Conservation (phyloP, 2,888 invertebrate species). For the Ormyrus pomaceus region DNA sequence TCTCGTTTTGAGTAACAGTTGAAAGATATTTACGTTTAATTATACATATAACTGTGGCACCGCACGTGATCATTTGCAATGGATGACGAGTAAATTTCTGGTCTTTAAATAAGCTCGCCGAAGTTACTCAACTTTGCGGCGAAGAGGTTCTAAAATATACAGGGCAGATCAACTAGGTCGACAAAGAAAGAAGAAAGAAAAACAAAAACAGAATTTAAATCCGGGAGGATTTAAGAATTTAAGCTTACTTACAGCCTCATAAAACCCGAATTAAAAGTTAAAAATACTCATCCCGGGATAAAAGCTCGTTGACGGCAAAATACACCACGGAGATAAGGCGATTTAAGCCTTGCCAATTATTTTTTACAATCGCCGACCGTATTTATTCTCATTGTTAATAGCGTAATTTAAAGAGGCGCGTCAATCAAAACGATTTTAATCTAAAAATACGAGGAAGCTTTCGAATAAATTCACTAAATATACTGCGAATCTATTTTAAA, state of each 20-base stretch:
- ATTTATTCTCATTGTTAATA: too few species aligned
- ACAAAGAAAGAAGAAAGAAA: neutral
- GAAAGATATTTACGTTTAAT: too few species aligned
- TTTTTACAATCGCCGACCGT: too few species aligned
- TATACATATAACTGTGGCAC: too few species aligned
- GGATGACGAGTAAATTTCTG: slow-evolving; percentile 21
- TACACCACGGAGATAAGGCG: slow-evolving; percentile 1
- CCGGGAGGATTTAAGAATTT: slow-evolving; percentile 42
- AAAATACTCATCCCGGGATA: slow-evolving; percentile 34
- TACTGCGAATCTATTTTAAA: too few species aligned
- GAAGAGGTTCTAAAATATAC: slow-evolving; percentile 35
- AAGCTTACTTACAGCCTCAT: slow-evolving; percentile 40
- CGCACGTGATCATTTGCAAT: neutral
- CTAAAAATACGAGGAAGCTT: too few species aligned
- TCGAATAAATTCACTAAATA: too few species aligned
- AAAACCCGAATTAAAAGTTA: slow-evolving; percentile 51
- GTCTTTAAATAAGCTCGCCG: slow-evolving; percentile 19
- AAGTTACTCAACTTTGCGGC: slow-evolving; percentile 3
- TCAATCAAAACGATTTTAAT: too few species aligned
- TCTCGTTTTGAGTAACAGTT: too few species aligned
- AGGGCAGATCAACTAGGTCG: neutral
- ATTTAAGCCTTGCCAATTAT: slow-evolving; percentile 3
- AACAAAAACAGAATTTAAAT: slow-evolving; percentile 39
- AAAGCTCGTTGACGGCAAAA: slow-evolving; percentile 28
- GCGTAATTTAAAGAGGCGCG: too few species aligned